Evolutionary conservation across 2,888 invertebrate genomes (phyloP).

Genomic region (Caenorhabditis sinica): DNA sequence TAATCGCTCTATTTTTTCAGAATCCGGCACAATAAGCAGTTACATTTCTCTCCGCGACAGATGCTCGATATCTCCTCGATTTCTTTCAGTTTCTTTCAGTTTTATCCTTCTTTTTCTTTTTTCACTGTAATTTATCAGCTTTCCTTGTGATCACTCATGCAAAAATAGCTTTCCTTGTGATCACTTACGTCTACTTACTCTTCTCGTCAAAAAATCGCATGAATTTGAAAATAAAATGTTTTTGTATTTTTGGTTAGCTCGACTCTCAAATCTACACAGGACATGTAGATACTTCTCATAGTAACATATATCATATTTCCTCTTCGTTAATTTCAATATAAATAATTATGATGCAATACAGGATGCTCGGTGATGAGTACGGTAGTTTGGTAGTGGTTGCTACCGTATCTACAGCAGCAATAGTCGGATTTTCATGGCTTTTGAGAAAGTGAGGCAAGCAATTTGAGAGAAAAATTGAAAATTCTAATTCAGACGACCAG

Average conservation of each 20-base stretch:
- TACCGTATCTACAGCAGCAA: conserved; percentile 30
- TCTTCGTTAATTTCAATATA: neutral
- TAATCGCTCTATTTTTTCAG: conserved; percentile 10
- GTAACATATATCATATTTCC: conserved; percentile 5
- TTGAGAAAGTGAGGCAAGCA: conserved; percentile 30
- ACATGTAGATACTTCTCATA: conserved; percentile 32
- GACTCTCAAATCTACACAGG: conserved; percentile 6
- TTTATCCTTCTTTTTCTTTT: neutral
- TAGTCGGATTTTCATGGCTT: conserved; percentile 42
- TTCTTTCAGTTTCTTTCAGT: neutral
- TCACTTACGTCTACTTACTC: neutral
- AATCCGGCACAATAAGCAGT: conserved; percentile 7
- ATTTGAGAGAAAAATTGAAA: conserved; percentile 1
- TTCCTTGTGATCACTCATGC: neutral
- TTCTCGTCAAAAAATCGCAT: conserved; percentile 6
- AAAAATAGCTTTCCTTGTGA: conserved; percentile 1
- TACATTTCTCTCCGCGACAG: neutral
- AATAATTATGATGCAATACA: neutral
- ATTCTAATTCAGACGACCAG: conserved; percentile 27
- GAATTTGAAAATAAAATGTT: conserved; percentile 5
- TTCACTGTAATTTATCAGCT: conserved; percentile 26
- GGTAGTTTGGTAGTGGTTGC: conserved; percentile 52
- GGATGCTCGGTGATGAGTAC: conserved; percentile 58
- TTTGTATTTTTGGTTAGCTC: neutral
- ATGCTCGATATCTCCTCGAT: neutral